phyloP scores from a whole-genome alignment of 1,140 invertebrate genomes.

The Microplitis mediator region DNA sequence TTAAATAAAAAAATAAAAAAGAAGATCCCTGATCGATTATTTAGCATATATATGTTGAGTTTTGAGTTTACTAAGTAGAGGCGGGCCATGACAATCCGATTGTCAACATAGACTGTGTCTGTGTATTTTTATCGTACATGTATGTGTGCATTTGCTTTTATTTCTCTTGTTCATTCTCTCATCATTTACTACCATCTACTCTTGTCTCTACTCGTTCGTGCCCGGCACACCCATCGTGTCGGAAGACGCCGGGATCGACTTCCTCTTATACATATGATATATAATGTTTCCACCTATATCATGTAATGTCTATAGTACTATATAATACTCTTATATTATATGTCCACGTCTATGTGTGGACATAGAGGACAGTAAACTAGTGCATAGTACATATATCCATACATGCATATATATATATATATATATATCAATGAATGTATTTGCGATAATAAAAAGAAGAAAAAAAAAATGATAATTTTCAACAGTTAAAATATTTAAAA shows the following conservation, averaged over 20 bases:
- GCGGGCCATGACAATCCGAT: conserved; percentile 26
- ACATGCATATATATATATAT: too few relatives aligned
- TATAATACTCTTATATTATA: neutral
- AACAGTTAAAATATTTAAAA: too few relatives aligned
- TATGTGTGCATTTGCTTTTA: conserved; percentile 7
- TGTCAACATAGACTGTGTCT: conserved; percentile 31
- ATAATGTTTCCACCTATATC: neutral
- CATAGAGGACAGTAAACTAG: neutral
- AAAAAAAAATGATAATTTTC: too few relatives aligned
- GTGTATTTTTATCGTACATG: neutral
- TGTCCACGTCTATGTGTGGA: neutral
- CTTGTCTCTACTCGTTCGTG: conserved; percentile 13
- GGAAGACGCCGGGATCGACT: conserved; percentile 4
- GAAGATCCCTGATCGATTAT: conserved; percentile 33
- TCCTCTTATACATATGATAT: neutral
- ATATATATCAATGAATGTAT: too few relatives aligned
- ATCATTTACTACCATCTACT: neutral
- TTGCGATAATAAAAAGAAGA: too few relatives aligned
- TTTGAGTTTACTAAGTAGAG: conserved; percentile 14
- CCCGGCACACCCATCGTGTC: conserved; percentile 33
- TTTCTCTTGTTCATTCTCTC: conserved; percentile 2
- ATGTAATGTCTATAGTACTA: neutral
- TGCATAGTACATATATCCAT: too few relatives aligned
- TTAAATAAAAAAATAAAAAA: neutral
- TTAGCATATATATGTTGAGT: conserved; percentile 4